These are phyloP conservation scores for Scomber japonicus DNA, from an alignment of 2,113 vertebrate genomes.

Conservation along the genomic window DNA sequence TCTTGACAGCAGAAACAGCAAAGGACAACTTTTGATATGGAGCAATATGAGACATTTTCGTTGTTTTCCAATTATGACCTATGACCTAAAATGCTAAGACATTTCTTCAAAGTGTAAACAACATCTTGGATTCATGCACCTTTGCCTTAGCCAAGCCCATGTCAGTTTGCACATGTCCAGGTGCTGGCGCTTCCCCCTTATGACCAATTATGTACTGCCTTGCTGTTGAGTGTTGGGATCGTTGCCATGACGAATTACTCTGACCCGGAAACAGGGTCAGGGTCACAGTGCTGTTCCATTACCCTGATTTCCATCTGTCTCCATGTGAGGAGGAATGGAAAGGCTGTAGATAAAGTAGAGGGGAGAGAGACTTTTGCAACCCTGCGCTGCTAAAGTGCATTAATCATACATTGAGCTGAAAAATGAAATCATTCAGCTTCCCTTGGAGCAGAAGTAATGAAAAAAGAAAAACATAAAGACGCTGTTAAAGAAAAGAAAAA, in stretches of 20 bases:
- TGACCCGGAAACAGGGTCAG: constrained; percentile 50
- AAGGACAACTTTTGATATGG: neutral
- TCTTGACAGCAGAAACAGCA: constrained; percentile 6
- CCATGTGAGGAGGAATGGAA: constrained; percentile 18
- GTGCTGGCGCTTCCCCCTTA: constrained; percentile 8
- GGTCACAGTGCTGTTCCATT: constrained; percentile 55
- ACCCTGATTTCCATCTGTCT: constrained; percentile 58
- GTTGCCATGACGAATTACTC: constrained; percentile 58
- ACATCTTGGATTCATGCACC: neutral
- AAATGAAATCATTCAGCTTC: constrained; percentile 41
- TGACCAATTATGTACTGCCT: constrained; percentile 51
- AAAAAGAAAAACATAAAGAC: constrained; percentile 29
- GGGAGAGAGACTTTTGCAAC: constrained; percentile 1
- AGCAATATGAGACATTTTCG: neutral
- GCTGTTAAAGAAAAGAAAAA: neutral
- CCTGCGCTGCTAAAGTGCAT: neutral
- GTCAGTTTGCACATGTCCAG: neutral
- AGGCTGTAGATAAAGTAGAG: neutral
- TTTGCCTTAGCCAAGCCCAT: neutral
- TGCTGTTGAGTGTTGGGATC: constrained; percentile 40
- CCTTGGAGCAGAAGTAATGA: constrained; percentile 37
- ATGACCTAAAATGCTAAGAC: too few species aligned
- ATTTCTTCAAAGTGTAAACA: too few species aligned
- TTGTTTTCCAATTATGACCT: neutral
- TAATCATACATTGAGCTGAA: constrained; percentile 45